Evolutionary conservation across 2,113 vertebrate species (phyloP).

Genomic region (Rhipidura dahli): DNA sequence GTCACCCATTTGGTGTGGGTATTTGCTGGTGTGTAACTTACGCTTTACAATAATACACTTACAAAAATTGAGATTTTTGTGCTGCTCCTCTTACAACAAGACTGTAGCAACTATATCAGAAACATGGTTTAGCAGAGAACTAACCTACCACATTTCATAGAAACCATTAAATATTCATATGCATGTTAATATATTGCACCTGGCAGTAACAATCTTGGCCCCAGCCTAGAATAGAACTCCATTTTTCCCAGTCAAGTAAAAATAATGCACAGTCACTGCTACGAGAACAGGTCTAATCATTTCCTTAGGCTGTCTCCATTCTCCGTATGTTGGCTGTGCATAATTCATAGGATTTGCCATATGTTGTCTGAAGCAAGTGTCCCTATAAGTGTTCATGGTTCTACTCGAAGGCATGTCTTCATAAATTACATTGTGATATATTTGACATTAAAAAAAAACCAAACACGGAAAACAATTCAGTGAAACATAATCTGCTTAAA

Average conservation of each 20-base stretch:
- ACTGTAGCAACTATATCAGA: not conserved
- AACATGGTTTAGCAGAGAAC: not conserved
- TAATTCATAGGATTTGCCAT: constrained; percentile 67
- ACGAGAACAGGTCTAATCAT: not conserved
- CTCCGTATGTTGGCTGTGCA: constrained; percentile 55
- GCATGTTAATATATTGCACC: not conserved
- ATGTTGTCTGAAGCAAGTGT: constrained; percentile 53
- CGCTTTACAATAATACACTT: not conserved
- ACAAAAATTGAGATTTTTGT: not conserved
- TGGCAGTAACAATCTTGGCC: not conserved
- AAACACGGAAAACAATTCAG: constrained; percentile 44
- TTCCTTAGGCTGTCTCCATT: constrained; percentile 42
- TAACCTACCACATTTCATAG: not conserved
- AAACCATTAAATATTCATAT: constrained; percentile 37
- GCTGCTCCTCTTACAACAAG: not conserved
- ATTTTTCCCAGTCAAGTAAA: constrained; percentile 26
- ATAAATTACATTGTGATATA: constrained; percentile 33
- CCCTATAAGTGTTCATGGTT: constrained; percentile 25
- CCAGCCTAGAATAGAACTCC: not conserved
- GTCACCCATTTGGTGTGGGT: not conserved
- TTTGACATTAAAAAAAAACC: constrained; percentile 15
- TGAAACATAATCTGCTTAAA: constrained; percentile 58
- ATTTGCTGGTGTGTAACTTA: not conserved
- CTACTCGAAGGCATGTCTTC: constrained; percentile 8
- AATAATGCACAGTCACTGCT: constrained; percentile 4